These are phyloP conservation scores for Eristalis intricaria DNA, from an alignment of 2,888 invertebrate species.

Conservation along the genomic window DNA sequence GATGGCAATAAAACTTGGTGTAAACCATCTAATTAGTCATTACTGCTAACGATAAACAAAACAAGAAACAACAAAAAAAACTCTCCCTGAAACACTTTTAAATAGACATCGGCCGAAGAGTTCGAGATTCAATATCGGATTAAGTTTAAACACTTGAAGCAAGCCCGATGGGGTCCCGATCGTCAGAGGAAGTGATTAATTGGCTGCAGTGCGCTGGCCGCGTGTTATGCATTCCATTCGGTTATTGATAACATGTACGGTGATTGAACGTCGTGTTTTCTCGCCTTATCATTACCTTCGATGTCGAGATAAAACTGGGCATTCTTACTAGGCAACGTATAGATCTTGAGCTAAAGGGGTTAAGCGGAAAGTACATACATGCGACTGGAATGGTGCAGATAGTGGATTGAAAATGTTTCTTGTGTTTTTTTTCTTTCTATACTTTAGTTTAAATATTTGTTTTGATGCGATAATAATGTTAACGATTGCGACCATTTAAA, in stretches of 20 bases:
- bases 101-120: background rate
- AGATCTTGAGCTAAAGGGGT: background rate
- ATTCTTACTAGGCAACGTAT: conserved; percentile 2
- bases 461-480: conserved; percentile 65
- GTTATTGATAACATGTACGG: conserved; percentile 56
- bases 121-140: background rate
- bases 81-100: background rate
- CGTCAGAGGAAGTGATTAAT: conserved; percentile 31
- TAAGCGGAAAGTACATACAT: background rate
- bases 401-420: conserved; percentile 22
- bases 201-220: conserved; percentile 38
- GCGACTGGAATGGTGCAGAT: conserved; percentile 30
- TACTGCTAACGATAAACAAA: conserved; percentile 11
- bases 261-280: conserved; percentile 64
- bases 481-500: conserved; percentile 53
- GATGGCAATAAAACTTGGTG: conserved; percentile 21
- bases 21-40: conserved; percentile 8
- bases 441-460: conserved; percentile 60
- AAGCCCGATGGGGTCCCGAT: background rate
- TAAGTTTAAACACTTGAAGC: background rate
- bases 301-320: conserved; percentile 45
- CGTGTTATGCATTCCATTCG: conserved; percentile 61
- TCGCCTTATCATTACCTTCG: conserved; percentile 55
- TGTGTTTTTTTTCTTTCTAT: background rate
- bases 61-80: background rate